These are phyloP conservation scores for Brachionus koreanus DNA, from an alignment of 1,140 invertebrate species.

Conservation along the genomic window DNA sequence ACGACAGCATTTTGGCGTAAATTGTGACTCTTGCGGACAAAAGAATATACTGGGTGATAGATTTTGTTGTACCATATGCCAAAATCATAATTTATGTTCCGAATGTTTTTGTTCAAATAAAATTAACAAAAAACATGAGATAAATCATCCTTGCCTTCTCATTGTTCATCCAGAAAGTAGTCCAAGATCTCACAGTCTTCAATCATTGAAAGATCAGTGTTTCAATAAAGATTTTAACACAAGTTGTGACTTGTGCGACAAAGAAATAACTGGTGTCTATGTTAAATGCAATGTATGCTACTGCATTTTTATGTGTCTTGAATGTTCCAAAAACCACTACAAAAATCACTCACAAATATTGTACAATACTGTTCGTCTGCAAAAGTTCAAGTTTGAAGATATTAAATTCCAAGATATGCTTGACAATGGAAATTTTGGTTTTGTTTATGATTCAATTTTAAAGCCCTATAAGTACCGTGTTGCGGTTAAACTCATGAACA, in stretches of 20 bases:
- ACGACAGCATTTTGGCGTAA: neutral
- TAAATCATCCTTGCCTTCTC: neutral
- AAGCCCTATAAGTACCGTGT: neutral
- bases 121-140: neutral
- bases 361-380: neutral
- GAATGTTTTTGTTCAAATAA: slow-evolving; percentile 7
- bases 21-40: neutral
- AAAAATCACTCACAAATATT: neutral
- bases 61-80: neutral
- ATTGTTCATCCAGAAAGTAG: neutral
- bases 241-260: neutral
- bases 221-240: neutral
- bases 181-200: neutral
- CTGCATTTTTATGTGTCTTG: slow-evolving; percentile 16
- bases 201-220: neutral
- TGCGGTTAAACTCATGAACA: slow-evolving; percentile 28
- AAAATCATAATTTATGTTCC: slow-evolving; percentile 2
- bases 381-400: slow-evolving; percentile 16
- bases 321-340: neutral
- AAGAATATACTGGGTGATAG: neutral
- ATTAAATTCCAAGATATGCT: slow-evolving; percentile 2
- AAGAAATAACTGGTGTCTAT: slow-evolving; percentile 3
- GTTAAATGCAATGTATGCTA: slow-evolving; percentile 13
- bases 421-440: slow-evolving; percentile 14
- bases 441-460: neutral